A percentile compares a stretch with the other conserved stretches of the same genome.
Conservation (phyloP, 92 coral and sea anemone species). For the Pocillopora meandrina region DNA sequence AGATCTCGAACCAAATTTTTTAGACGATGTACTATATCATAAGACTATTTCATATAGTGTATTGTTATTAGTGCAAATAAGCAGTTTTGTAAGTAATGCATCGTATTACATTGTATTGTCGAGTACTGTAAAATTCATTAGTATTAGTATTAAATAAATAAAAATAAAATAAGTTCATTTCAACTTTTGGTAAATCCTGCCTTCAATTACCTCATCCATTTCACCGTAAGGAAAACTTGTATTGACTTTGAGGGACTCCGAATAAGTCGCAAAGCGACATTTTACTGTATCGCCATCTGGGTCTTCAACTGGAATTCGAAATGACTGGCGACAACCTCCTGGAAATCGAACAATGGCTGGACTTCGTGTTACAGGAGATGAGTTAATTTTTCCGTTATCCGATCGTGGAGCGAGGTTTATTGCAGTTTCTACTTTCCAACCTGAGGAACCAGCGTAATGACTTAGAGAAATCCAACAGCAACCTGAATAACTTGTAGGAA, state of each 20-base stretch:
- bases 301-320: slow-evolving; percentile 26
- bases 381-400: slow-evolving; percentile 56
- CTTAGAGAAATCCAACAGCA: slow-evolving; percentile 45
- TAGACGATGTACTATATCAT: too few species aligned
- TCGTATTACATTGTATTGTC: too few species aligned
- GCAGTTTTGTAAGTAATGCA: too few species aligned
- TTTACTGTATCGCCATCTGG: slow-evolving; percentile 55
- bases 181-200: too few species aligned
- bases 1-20: too few species aligned
- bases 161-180: too few species aligned
- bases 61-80: too few species aligned
- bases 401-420: slow-evolving; percentile 35
- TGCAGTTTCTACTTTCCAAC: neutral
- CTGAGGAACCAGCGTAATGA: neutral
- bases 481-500: neutral
- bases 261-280: slow-evolving; percentile 50
- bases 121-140: too few species aligned
- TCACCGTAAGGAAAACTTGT: neutral
- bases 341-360: slow-evolving; percentile 51
- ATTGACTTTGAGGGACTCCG: slow-evolving; percentile 21
- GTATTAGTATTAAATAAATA: too few species aligned
- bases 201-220: slow-evolving; percentile 13
- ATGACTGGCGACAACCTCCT: slow-evolving; percentile 42
- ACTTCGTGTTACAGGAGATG: slow-evolving; percentile 61
- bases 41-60: too few species aligned